phyloP scores from a whole-genome alignment of 2,113 vertebrate genomes.

The Beaufortia kweichowensis region DNA sequence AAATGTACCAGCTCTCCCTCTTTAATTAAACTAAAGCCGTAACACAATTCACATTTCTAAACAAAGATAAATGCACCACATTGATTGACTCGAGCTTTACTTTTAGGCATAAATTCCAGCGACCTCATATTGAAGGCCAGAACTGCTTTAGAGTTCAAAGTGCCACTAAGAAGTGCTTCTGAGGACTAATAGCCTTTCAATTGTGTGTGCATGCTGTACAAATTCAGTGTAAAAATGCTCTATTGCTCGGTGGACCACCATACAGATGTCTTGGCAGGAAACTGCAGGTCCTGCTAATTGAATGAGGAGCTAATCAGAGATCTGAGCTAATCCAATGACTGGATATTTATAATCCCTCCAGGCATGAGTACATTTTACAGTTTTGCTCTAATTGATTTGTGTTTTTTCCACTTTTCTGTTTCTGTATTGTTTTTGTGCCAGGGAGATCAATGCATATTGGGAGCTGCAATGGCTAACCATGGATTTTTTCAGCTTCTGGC shows the following conservation, averaged over 20 bases:
- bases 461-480: constrained; percentile 59
- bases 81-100: neutral
- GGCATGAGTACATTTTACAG: constrained; percentile 61
- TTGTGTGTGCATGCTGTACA: neutral
- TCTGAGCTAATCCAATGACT: constrained; percentile 58
- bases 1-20: neutral
- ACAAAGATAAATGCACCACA: neutral
- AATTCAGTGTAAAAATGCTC: constrained; percentile 22
- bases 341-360: constrained; percentile 53
- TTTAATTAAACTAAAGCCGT: constrained; percentile 9
- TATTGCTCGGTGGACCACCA: constrained; percentile 36
- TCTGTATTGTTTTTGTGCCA: constrained; percentile 45
- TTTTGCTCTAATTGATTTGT: constrained; percentile 63
- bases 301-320: constrained; percentile 49
- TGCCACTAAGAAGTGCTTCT: constrained; percentile 23
- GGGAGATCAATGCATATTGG: constrained; percentile 57
- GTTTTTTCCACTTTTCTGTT: constrained; percentile 42
- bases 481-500: constrained; percentile 23
- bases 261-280: constrained; percentile 22
- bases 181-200: constrained; percentile 7
- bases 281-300: constrained; percentile 49
- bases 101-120: neutral
- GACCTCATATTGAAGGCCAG: neutral
- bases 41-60: neutral
- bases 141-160: neutral